Base-by-base conservation (phyloP, 2,113 vertebrate species). In the Chloebia gouldiae region DNA sequence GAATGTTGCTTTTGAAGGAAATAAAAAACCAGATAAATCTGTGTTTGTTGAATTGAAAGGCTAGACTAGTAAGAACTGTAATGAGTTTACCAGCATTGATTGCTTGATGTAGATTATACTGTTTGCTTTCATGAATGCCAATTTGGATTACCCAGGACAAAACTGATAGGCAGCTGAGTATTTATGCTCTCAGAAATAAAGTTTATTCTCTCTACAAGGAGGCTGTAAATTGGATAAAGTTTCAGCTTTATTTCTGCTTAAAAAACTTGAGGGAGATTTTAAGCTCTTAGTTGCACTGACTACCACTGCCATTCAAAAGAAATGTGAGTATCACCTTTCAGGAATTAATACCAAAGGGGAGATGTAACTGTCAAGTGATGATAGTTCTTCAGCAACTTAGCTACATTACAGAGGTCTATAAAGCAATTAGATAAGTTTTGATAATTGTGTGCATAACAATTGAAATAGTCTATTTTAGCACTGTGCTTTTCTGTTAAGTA, bases 271-370 rank as follows among this genome's bases (percentile, higher is more conserved):
- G 15, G 65, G 59, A 70, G 47, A 45, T 60, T 96, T 97, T 60
- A 95, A 95, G 31, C 69, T 83, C 49, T 86, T 97, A 73, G 88
- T 95, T 93, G 65, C 15, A 45, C 93, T 97, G 93, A 90, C 72
- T 57, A 73, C 66, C 69, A 28, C 40, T 69, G 65, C 80, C 11
- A 10, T 86, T 90, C n/a, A 39, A 40, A 82, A 78, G 54, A 90
- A 95, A 15, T n/a, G 31, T 27, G 44, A 89, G 18, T 60, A 47
- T 66, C 39, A 31, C 19, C 27, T 54, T 61, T 50, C 64, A 71
- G 64, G 39, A 69, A 66, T 88, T 73, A 54, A 80, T 80, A 47
- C 30, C 39, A 65, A 61, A 65, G 25, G 31, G 84, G 85, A 80
- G 21, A 18, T 49, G 5, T 51, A 60, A 80, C 37, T 11, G 1